Conservation (phyloP, 2,113 vertebrate genomes). For the Scolopax mira region DNA sequence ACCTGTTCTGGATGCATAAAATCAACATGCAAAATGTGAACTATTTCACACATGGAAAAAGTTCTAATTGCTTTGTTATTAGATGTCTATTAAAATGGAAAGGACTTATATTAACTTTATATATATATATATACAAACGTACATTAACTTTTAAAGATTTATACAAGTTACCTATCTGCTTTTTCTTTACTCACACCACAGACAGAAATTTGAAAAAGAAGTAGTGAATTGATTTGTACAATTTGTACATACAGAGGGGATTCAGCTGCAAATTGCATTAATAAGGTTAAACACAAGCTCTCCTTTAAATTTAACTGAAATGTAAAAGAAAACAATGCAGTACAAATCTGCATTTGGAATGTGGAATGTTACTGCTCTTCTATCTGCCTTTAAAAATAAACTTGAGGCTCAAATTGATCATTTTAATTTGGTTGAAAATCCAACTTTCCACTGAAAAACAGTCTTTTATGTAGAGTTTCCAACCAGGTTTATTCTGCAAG, state of each 20-base stretch:
- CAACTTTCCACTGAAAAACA: not conserved
- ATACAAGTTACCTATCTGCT: not conserved
- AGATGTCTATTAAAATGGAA: not conserved
- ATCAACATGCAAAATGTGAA: not conserved
- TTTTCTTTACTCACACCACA: not conserved
- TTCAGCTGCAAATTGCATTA: not conserved
- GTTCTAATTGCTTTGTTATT: not conserved
- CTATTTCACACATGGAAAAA: not conserved
- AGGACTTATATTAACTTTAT: not conserved
- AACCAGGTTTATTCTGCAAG: not conserved
- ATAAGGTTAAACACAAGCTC: not conserved
- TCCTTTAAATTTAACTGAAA: not conserved
- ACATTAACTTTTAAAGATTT: not conserved
- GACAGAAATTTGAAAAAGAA: not conserved
- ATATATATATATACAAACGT: not conserved
- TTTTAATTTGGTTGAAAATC: not conserved
- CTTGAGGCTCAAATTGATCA: accelerated
- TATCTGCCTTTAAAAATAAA: not conserved
- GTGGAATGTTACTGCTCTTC: not conserved
- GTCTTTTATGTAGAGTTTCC: not conserved
- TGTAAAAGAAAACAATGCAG: not conserved
- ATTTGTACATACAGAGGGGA: not conserved
- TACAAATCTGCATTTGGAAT: too few species aligned
- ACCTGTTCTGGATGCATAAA: not conserved
- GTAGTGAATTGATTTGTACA: not conserved